Conservation (phyloP, 2,797 vertebrate genomes). For the Myripristis jacobus region DNA sequence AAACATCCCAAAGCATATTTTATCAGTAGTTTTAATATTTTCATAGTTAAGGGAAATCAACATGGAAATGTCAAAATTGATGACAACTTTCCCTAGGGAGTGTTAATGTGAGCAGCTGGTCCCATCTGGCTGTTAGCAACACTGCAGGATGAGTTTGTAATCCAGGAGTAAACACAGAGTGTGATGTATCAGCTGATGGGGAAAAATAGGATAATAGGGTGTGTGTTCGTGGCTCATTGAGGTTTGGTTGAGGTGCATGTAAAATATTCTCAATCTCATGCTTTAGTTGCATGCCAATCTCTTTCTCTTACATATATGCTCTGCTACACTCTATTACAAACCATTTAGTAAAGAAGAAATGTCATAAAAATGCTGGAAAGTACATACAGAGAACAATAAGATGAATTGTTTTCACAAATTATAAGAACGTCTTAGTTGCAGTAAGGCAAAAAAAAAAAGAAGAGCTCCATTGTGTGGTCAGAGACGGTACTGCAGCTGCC, state of each 20-base stretch:
- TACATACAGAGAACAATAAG: conserved; percentile 4
- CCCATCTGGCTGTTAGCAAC: neutral
- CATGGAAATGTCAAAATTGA: neutral
- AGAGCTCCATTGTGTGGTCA: conserved; percentile 28
- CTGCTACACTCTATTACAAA: neutral
- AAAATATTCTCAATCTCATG: neutral
- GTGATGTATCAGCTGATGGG: neutral
- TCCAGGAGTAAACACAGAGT: neutral
- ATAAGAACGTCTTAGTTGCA: neutral
- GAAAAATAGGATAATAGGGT: too few relatives aligned
- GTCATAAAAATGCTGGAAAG: neutral
- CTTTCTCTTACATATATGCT: neutral
- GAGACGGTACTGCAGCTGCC: conserved; percentile 18
- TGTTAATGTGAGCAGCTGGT: neutral
- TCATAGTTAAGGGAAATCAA: neutral
- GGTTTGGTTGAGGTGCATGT: neutral
- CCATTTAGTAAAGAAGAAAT: neutral
- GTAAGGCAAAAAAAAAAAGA: conserved; percentile 28
- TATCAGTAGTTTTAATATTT: too few relatives aligned
- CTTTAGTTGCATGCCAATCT: neutral
- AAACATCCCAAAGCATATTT: neutral
- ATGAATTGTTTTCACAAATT: neutral
- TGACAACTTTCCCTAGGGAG: neutral
- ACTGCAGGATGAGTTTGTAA: neutral
- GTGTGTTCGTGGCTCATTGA: too few relatives aligned